These are phyloP conservation scores for Aselliscus stoliczkanus DNA, from an alignment of 2,797 vertebrate species.

Conservation along the genomic window DNA sequence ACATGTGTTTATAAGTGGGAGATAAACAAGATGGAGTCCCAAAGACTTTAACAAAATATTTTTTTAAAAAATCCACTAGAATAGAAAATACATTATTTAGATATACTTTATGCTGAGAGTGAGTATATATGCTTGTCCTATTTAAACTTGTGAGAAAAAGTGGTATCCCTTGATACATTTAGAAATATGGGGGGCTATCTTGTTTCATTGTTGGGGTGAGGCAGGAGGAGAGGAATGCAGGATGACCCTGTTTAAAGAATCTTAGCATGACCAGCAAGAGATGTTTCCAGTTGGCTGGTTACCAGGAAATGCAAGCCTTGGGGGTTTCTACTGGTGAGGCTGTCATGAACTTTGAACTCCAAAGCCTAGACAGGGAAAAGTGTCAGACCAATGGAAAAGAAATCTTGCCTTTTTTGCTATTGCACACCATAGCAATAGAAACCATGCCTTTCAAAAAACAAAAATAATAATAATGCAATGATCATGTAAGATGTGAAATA, in stretches of 20 bases:
- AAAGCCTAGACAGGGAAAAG: slow-evolving; percentile 58
- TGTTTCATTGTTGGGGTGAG: slow-evolving; percentile 69
- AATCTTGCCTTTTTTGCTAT: slow-evolving; percentile 23
- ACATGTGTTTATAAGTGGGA: slow-evolving; percentile 79
- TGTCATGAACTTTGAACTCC: slow-evolving; percentile 66
- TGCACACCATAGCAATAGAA: slow-evolving; percentile 47
- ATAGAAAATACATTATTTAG: slow-evolving; percentile 87
- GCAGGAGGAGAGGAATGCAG: slow-evolving; percentile 49
- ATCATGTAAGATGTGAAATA: slow-evolving; percentile 61
- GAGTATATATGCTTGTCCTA: slow-evolving; percentile 85
- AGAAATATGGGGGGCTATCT: slow-evolving; percentile 75
- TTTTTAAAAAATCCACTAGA: slow-evolving; percentile 85
- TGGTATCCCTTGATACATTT: slow-evolving; percentile 81
- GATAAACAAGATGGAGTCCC: slow-evolving; percentile 84
- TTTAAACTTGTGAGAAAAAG: slow-evolving; percentile 83
- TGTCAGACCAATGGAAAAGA: slow-evolving; percentile 47
- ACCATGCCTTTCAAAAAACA: slow-evolving; percentile 74
- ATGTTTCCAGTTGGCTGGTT: slow-evolving; percentile 52
- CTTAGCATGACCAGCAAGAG: slow-evolving; percentile 66
- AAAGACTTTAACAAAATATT: slow-evolving; percentile 86
- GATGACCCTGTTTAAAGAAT: slow-evolving; percentile 71
- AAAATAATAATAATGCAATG: slow-evolving; percentile 52
- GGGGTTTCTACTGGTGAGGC: slow-evolving; percentile 70
- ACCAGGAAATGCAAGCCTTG: slow-evolving; percentile 75
- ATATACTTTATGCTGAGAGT: slow-evolving; percentile 86